Evolutionary conservation across 37 sponge, comb jelly and placozoan species (phyloP), one percentile per base, ranked within the genome.

Genomic region (Lycopodina hypogea): DNA sequence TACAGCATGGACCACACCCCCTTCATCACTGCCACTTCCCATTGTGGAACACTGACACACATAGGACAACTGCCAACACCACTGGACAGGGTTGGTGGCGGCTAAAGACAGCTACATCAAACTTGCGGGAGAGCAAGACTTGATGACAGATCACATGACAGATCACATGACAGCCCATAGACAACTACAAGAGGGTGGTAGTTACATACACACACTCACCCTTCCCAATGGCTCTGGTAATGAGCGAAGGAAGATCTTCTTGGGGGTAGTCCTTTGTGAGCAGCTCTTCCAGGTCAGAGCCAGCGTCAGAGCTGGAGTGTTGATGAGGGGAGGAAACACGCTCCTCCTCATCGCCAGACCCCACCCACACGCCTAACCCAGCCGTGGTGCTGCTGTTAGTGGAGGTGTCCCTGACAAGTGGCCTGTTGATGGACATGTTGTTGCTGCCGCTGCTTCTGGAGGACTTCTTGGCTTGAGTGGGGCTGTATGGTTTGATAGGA

Each of bases 161-260:
- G n/a, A n/a, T n/a, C n/a, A n/a, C n/a, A n/a, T n/a, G n/a, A n/a
- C n/a, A n/a, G n/a, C n/a, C n/a, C n/a, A n/a, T n/a, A n/a, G n/a
- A n/a, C n/a, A 45, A 9, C 48, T 45, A 45, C 4, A 9, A 12
- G 48, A 45, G 48, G 48, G 4, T 12, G 4, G 48, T 45, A 45
- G 48, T 9, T 12, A 9, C 8, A 45, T 9, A 45, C 48, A 45
- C n/a, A n/a, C n/a, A 52, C 84, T 33, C 24, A 92, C 93, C 89
- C 77, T 87, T 92, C 3, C 79, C 84, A 59, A 88, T 88, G 29
- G 82, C 75, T 30, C 89, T 80, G 23, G 85, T 83, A 64, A 92
- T 78, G 24, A 82, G 78, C 1, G 77, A 67, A 23, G 93, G 89
- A 24, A 92, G 81, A 70, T 92, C 88, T 21, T 67, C 74, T 18